Evolutionary conservation across 2,797 vertebrate genomes (phyloP), one percentile per base, ranked within the genome.

Genomic region (Silurus aristotelis): DNA sequence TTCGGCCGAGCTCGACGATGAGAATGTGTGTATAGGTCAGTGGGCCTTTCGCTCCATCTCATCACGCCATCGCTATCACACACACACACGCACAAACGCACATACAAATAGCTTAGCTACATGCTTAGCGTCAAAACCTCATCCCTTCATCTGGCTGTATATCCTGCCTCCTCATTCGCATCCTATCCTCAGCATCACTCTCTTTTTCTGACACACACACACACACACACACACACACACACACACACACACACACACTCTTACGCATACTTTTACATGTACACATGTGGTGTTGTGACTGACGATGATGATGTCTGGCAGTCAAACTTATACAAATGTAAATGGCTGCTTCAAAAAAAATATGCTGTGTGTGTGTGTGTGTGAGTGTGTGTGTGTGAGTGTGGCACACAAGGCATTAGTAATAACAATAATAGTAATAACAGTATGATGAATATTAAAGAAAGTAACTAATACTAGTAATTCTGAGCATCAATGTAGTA

Each of bases 11-110:
- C 97, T 96, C 96, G 97, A 99, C 93, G 97, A 98, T 97, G 97
- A 98, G 95, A 98, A 98, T 98, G 96, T 98, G 91, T 99, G 98
- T 97, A 97, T 99, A 99, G 98, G 98, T 99, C 94, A 99, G 98
- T 99, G 92, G 93, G 87, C 89, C 71, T 91, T 86, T 83, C 63
- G 83, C 88, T 83, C 82, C 84, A 71, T 70, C 83, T 81, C 91
- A 90, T 86, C 76, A 89, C 87, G 70, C 46, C 76, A 80, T 80
- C 86, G 78, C 83, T 66, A 61, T 52, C 78, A 55, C 84, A 60
- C 67, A 27, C 83, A 63, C 58, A 27, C 83, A 63, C 58, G 8
- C 77, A 63, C 22, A n/a, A 13, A 83, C 20, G 38, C 22, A 66
- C 19, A 82, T 19, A 46, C 55, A 72, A 9, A 25, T 27, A 56